phyloP scores from a whole-genome alignment of 2,113 vertebrate genomes.

The Prionailurus viverrinus region DNA sequence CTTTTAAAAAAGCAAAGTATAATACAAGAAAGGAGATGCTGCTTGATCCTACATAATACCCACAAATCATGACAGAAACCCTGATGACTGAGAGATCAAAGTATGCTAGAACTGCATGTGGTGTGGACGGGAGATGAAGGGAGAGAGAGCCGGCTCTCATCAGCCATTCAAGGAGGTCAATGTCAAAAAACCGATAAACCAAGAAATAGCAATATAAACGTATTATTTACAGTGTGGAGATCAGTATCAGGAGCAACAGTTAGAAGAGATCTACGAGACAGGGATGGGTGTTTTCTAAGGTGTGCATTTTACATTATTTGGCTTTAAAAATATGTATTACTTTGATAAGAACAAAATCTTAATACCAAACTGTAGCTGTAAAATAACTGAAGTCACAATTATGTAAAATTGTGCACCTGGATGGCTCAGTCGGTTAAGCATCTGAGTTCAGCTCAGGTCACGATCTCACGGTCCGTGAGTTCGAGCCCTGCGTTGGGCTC shows the following conservation, averaged over 20 bases:
- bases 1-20: neutral
- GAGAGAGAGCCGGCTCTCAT: neutral
- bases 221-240: neutral
- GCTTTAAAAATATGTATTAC: neutral
- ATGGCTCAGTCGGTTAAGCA: no score
- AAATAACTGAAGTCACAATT: neutral
- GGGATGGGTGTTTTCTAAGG: neutral
- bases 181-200: neutral
- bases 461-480: no score
- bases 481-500: no score
- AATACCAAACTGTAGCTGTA: neutral
- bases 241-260: neutral
- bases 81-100: neutral
- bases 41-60: neutral
- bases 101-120: neutral
- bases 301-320: neutral
- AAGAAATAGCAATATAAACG: neutral
- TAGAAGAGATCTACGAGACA: neutral
- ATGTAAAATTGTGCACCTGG: neutral
- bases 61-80: neutral
- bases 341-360: neutral
- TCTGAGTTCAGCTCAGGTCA: no score
- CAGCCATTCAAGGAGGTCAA: neutral
- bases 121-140: rapidly evolving
- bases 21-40: neutral